A percentile compares a stretch with the other conserved stretches of the same genome.
These are phyloP conservation scores for Palloptera scutellata DNA, from an alignment of 2,888 invertebrate species.

Conservation along the genomic window DNA sequence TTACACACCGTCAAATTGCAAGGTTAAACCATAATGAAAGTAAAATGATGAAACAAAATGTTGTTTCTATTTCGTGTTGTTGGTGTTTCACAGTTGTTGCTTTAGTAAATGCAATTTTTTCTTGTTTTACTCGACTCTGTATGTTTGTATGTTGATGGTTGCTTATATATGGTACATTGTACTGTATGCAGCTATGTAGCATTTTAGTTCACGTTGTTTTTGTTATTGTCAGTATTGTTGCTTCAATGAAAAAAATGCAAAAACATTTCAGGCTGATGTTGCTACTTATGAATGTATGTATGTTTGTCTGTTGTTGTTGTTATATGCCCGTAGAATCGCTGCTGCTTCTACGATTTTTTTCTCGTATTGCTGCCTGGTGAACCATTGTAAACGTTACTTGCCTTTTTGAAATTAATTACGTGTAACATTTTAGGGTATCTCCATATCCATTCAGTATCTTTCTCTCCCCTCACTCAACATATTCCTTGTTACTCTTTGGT, in stretches of 20 bases:
- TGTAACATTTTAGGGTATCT: slow-evolving; percentile 18
- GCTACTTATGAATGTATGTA: neutral
- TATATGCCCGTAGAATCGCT: slow-evolving; percentile 5
- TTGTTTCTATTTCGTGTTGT: slow-evolving; percentile 30
- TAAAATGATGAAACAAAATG: slow-evolving; percentile 54
- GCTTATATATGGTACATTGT: slow-evolving; percentile 17
- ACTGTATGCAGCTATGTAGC: slow-evolving; percentile 5
- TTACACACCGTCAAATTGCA: slow-evolving; percentile 46
- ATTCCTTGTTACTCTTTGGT: too few species aligned
- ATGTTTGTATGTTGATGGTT: neutral
- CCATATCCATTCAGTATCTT: too few species aligned
- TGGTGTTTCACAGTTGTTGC: neutral
- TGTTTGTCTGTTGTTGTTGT: slow-evolving; percentile 4
- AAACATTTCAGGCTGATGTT: slow-evolving; percentile 6
- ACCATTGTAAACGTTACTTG: neutral
- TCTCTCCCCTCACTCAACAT: too few species aligned
- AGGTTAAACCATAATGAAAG: slow-evolving; percentile 56
- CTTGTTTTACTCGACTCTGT: neutral
- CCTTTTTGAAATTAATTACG: slow-evolving; percentile 29
- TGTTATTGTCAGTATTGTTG: slow-evolving; percentile 15
- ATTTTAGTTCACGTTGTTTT: slow-evolving; percentile 11
- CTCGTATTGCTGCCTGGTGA: neutral
- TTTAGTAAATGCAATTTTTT: slow-evolving; percentile 10
- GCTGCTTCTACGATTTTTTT: neutral
- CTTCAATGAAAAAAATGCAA: neutral